Conservation (phyloP, 1,140 invertebrate species). For the Heliconius hewitsoni region DNA sequence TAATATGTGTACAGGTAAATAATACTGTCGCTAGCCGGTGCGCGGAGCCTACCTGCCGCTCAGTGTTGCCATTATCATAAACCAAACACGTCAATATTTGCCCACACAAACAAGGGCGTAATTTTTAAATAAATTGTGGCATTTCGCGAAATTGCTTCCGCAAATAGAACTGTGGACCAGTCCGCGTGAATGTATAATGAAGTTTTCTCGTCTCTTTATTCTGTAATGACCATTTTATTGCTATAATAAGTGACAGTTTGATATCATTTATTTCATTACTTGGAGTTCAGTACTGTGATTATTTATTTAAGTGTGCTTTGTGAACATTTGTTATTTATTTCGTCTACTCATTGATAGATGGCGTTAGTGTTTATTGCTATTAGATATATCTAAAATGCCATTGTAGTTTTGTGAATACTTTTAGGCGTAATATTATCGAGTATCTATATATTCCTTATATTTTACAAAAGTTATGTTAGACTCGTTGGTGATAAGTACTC, state of each 20-base stretch:
- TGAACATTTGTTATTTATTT: not conserved
- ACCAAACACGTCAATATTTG: constrained; percentile 81
- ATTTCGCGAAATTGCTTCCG: constrained; percentile 79
- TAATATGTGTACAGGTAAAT: constrained; percentile 79
- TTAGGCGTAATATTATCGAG: not conserved
- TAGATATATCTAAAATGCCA: not conserved
- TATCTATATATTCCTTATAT: not conserved
- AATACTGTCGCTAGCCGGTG: constrained; percentile 74
- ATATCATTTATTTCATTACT: constrained; percentile 14
- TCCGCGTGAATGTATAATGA: constrained; percentile 61
- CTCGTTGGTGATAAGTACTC: no score
- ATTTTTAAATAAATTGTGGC: constrained; percentile 82
- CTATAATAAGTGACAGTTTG: constrained; percentile 5
- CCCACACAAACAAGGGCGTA: constrained; percentile 79
- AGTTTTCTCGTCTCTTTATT: constrained; percentile 62
- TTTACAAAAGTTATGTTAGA: no score
- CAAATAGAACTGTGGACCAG: constrained; percentile 77
- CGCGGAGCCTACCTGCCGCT: constrained; percentile 67
- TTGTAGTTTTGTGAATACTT: not conserved
- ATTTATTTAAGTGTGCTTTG: not conserved
- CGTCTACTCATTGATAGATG: constrained; percentile 35
- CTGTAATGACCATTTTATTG: constrained; percentile 23
- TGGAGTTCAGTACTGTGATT: not conserved
- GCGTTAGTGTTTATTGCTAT: constrained; percentile 12
- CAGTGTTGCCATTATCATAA: constrained; percentile 80